Evolutionary conservation across 2,888 invertebrate genomes (phyloP).

Genomic region (Schizaphis graminum): DNA sequence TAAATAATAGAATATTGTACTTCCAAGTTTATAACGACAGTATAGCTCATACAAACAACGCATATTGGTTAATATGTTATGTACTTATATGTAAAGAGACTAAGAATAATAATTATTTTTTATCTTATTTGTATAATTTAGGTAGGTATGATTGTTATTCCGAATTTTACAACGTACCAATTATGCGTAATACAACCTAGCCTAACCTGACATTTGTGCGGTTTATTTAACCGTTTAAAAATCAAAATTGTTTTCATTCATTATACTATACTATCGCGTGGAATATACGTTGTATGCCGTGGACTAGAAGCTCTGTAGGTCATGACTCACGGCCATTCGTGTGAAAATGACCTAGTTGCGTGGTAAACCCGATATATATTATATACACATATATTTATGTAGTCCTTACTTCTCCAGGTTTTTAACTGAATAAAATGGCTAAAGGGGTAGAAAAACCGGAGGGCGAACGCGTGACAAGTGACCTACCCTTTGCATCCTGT

Average conservation of each 20-base stretch:
- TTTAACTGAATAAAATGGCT: neutral
- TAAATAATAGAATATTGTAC: too few relatives aligned
- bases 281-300: neutral
- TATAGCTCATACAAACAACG: too few relatives aligned
- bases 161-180: neutral
- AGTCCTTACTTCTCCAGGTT: neutral
- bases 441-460: constrained; percentile 3
- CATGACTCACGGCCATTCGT: constrained; percentile 37
- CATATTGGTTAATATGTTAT: too few relatives aligned
- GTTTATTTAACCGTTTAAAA: neutral
- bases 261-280: neutral
- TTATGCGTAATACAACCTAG: neutral
- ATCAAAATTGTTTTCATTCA: constrained; percentile 49
- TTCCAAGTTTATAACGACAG: too few relatives aligned
- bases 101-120: neutral
- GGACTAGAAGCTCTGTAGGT: neutral
- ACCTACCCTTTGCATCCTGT: constrained; percentile 7
- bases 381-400: neutral
- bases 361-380: neutral
- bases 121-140: neutral
- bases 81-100: too few relatives aligned
- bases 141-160: neutral
- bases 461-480: constrained; percentile 19
- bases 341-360: constrained; percentile 41
- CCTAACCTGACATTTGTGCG: neutral